phyloP scores from a whole-genome alignment of 2,797 vertebrate genomes.

The Parauchenoglanis punctatus region DNA sequence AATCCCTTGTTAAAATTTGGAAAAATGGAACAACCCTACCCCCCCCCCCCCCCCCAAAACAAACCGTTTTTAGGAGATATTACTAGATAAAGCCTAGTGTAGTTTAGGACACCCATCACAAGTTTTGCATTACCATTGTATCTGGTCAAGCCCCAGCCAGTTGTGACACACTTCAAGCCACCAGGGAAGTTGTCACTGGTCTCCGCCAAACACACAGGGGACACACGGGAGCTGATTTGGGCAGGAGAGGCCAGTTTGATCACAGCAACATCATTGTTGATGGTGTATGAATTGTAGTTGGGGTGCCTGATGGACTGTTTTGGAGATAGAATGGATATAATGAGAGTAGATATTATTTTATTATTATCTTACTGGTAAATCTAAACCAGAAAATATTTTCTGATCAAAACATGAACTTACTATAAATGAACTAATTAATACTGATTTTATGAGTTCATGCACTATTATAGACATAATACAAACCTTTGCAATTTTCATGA shows the following conservation, averaged over 20 bases:
- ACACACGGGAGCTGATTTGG: slow-evolving; percentile 60
- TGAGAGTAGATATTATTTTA: not conserved
- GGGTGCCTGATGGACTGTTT: slow-evolving; percentile 82
- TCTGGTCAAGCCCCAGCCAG: slow-evolving; percentile 75
- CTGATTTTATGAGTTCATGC: not conserved
- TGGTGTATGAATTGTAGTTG: slow-evolving; percentile 69
- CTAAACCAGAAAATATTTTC: not conserved
- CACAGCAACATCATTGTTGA: slow-evolving; percentile 80
- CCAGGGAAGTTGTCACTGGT: slow-evolving; percentile 63
- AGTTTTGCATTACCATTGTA: slow-evolving; percentile 65
- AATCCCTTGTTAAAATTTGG: not conserved
- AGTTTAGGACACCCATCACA: not conserved
- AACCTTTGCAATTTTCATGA: slow-evolving; percentile 71
- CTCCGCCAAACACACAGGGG: slow-evolving; percentile 75
- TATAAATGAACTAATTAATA: not conserved
- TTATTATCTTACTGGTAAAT: not conserved
- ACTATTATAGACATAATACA: not conserved
- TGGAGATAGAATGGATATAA: not conserved
- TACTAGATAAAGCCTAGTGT: not conserved
- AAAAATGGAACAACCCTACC: not conserved
- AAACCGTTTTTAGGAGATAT: not conserved
- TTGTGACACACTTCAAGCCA: slow-evolving; percentile 72
- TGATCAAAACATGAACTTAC: not conserved
- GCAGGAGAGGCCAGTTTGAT: slow-evolving; percentile 78
- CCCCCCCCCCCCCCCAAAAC: too few relatives aligned